Conservation (phyloP, 2,113 vertebrate genomes). For the Athene cunicularia region DNA sequence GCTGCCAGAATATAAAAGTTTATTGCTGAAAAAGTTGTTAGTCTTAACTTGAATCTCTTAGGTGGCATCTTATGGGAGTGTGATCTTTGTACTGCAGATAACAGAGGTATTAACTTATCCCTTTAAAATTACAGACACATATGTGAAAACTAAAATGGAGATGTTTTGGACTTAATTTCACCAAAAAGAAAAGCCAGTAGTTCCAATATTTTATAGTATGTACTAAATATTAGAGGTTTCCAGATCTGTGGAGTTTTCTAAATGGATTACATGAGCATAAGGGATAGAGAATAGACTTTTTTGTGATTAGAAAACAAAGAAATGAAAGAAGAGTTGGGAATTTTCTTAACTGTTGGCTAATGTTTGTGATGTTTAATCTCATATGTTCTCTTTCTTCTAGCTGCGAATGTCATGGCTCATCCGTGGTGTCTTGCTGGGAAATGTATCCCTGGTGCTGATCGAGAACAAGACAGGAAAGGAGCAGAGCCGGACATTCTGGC, state of each 20-base stretch:
- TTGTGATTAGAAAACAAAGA: neutral
- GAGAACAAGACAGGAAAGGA: slow-evolving; percentile 91
- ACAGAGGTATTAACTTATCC: neutral
- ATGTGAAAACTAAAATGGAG: neutral
- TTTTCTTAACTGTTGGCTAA: neutral
- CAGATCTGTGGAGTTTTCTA: neutral
- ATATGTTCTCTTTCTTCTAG: slow-evolving; percentile 68
- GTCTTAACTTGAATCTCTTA: slow-evolving; percentile 39
- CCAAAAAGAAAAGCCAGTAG: neutral
- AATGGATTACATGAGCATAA: neutral
- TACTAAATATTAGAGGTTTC: neutral
- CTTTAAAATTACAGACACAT: neutral
- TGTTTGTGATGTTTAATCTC: neutral
- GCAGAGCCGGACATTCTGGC: slow-evolving; percentile 83
- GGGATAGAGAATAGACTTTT: neutral
- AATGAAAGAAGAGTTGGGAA: neutral
- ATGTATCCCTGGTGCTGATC: slow-evolving; percentile 84
- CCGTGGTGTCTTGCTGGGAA: slow-evolving; percentile 79
- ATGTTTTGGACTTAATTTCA: neutral
- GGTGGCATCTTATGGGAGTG: neutral
- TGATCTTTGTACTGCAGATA: neutral
- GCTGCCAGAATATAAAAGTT: slow-evolving; percentile 46
- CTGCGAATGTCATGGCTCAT: slow-evolving; percentile 89
- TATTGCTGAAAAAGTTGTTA: slow-evolving; percentile 43
- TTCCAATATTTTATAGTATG: neutral